Percentiles rank a stretch among this genome's conserved stretches.
phyloP scores from a whole-genome alignment of 2,113 vertebrate species.

The Nanorana parkeri region DNA sequence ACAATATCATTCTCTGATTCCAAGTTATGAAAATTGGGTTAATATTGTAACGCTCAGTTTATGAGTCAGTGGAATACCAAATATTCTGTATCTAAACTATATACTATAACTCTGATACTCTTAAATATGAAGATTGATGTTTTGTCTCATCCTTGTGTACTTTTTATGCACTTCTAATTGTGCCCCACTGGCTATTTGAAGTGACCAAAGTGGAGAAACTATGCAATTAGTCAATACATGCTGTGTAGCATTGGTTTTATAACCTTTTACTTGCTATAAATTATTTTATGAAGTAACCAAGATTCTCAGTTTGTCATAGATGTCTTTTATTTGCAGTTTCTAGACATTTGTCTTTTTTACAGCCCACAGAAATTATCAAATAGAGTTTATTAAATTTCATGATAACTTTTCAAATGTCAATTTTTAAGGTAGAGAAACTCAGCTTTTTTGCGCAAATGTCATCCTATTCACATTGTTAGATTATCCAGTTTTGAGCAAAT shows the following conservation, averaged over 20 bases:
- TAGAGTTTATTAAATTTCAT: conserved; percentile 4
- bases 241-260: not conserved
- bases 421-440: not conserved
- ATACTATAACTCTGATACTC: too few relatives aligned
- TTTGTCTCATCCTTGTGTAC: too few relatives aligned
- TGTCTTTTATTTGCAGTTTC: not conserved
- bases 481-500: conserved; percentile 21
- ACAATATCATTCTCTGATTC: too few relatives aligned
- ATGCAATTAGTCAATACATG: not conserved
- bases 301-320: not conserved
- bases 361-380: not conserved
- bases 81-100: too few relatives aligned
- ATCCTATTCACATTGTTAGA: not conserved
- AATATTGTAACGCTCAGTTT: too few relatives aligned
- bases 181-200: not conserved
- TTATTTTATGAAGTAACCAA: not conserved
- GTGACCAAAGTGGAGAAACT: not conserved
- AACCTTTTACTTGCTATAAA: not conserved
- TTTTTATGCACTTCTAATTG: not conserved
- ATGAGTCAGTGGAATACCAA: too few relatives aligned
- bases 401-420: conserved; percentile 35
- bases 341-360: conserved; percentile 22
- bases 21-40: too few relatives aligned
- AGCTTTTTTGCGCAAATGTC: conserved; percentile 18
- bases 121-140: too few relatives aligned